These are phyloP conservation scores for Mustela lutreola DNA, from an alignment of 2,113 vertebrate genomes.

Conservation along the genomic window DNA sequence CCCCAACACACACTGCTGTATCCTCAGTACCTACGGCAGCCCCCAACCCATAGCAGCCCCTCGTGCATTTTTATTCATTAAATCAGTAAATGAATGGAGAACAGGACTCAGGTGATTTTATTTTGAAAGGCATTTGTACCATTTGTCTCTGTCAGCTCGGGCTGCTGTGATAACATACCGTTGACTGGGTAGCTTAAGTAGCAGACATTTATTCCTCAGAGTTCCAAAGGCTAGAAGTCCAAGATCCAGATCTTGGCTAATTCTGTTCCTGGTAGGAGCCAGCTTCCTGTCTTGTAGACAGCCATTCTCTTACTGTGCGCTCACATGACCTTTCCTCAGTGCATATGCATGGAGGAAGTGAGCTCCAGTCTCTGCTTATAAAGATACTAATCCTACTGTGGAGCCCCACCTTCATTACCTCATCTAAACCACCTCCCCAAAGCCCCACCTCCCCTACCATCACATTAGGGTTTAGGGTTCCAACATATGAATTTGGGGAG, in stretches of 20 bases:
- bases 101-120: not conserved
- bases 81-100: conserved; percentile 28
- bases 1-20: not conserved
- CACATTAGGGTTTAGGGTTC: not conserved
- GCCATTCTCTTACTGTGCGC: not conserved
- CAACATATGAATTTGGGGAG: not conserved
- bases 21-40: not conserved
- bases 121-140: conserved; percentile 15
- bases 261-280: not conserved
- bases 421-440: not conserved
- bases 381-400: not conserved
- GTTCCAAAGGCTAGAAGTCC: not conserved
- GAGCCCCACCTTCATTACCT: no score
- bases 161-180: not conserved
- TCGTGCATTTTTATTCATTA: not conserved
- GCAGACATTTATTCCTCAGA: not conserved
- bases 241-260: not conserved
- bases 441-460: not conserved
- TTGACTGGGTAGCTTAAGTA: not conserved
- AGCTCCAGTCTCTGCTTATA: not conserved
- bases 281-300: not conserved
- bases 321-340: not conserved
- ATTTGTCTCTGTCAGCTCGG: not conserved
- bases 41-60: not conserved
- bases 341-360: not conserved